These are phyloP conservation scores for Drosophila bocqueti DNA, from an alignment of 1,140 invertebrate species.

Conservation along the genomic window DNA sequence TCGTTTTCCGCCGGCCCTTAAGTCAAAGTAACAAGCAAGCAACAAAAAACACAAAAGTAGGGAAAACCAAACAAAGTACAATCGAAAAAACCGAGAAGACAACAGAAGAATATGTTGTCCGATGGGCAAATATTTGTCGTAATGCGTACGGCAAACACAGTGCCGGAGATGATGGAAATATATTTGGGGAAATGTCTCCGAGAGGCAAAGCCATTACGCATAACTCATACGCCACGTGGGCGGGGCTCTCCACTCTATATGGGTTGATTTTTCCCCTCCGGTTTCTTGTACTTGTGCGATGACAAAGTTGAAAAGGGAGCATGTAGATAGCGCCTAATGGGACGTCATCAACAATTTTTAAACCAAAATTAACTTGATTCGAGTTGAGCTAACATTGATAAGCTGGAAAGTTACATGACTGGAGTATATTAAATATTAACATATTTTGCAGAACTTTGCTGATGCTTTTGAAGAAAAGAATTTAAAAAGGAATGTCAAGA, in stretches of 20 bases:
- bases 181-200: conserved; percentile 44
- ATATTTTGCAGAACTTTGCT: neutral
- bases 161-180: conserved; percentile 46
- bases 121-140: conserved; percentile 60
- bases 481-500: neutral
- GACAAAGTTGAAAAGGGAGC: conserved; percentile 34
- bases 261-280: conserved; percentile 20
- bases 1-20: conserved; percentile 39
- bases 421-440: conserved; percentile 4
- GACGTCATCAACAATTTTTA: conserved; percentile 35
- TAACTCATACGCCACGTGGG: conserved; percentile 49
- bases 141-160: conserved; percentile 55
- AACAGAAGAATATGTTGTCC: conserved; percentile 60
- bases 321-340: conserved; percentile 39
- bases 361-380: conserved; percentile 32
- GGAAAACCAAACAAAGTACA: conserved; percentile 12
- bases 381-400: conserved; percentile 4
- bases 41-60: conserved; percentile 24
- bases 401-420: conserved; percentile 7
- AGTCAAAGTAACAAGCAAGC: conserved; percentile 49
- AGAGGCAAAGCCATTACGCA: conserved; percentile 36
- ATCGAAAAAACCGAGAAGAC: conserved; percentile 29
- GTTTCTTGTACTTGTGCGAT: conserved; percentile 8
- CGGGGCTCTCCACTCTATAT: conserved; percentile 16
- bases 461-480: neutral